Evolutionary conservation across 2,888 invertebrate species (phyloP), one percentile per base, ranked within the genome.

Genomic region (Drosophila planitibia): DNA sequence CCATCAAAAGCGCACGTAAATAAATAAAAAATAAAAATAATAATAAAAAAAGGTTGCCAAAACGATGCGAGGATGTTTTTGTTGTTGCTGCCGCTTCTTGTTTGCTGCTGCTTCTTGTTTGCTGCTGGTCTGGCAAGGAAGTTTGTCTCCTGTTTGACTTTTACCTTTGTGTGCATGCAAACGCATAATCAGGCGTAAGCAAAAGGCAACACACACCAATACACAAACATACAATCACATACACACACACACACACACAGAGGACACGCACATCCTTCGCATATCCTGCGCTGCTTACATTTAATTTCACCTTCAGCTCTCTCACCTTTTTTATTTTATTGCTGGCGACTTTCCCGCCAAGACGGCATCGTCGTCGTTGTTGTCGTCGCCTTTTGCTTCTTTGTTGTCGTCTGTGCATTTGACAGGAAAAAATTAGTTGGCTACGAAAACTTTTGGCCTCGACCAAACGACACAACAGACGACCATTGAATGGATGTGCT

Each of bases 361-460:
- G 81, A 83, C 68, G 76, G 41, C 62, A 68, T 47, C 73, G 62
- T 22, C 58, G 67, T 51, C 30, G 32, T 37, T 47, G 73, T 61
- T 57, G 70, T 39, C 54, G 25, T 54, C 35, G 32, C 33, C 37
- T 74, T 65, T 59, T 52, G 32, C 57, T 58, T 64, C 74, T 65
- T 72, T 63, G 77, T 82, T 82, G 88, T 76, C 80, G 85, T 86
- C 90, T 87, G 89, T 90, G 86, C 89, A 89, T 81, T 86, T 87
- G 86, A 87, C 90, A 90, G 90, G 89, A 87, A 90, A 90, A 87
- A 87, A 87, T 90, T 87, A 90, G 86, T 87, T 87, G 90, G 86
- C 86, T 90, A 81, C 84, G 80, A 90, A 87, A 87, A 90, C 74
- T 87, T 87, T 90, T 90, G 86, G 89, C 86, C 83, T 71, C 76